Conservation (phyloP, 1,140 invertebrate species). For the Popillia japonica region DNA sequence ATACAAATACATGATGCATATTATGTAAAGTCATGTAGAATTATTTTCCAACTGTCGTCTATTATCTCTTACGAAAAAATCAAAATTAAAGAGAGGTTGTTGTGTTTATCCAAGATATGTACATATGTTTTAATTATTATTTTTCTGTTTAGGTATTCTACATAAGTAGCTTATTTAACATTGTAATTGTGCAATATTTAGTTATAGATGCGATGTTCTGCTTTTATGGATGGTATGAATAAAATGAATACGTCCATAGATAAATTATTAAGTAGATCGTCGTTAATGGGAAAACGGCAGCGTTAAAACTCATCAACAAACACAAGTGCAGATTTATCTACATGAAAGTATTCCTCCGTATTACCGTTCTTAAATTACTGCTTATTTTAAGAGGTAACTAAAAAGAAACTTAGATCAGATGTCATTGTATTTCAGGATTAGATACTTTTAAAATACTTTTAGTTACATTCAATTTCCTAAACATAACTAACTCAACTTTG, state of each 20-base stretch:
- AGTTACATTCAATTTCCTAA: too few relatives aligned
- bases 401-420: too few relatives aligned
- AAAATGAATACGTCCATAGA: background rate
- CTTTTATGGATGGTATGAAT: background rate
- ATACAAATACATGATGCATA: background rate
- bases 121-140: background rate
- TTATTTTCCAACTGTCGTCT: background rate
- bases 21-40: background rate
- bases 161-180: background rate
- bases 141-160: background rate
- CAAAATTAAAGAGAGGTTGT: background rate
- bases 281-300: too few relatives aligned
- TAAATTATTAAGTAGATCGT: too few relatives aligned
- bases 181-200: slow-evolving; percentile 1
- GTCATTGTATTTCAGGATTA: too few relatives aligned
- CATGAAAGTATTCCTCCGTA: too few relatives aligned
- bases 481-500: too few relatives aligned
- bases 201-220: background rate
- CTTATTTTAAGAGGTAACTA: too few relatives aligned
- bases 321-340: too few relatives aligned
- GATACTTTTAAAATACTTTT: too few relatives aligned
- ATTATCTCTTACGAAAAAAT: background rate
- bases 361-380: too few relatives aligned
- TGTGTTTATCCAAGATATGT: background rate
- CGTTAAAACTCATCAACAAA: too few relatives aligned